A percentile compares a stretch with the other conserved stretches of the same genome.
Evolutionary conservation across 2,797 vertebrate species (phyloP).

Genomic region (Neostethus bicornis): DNA sequence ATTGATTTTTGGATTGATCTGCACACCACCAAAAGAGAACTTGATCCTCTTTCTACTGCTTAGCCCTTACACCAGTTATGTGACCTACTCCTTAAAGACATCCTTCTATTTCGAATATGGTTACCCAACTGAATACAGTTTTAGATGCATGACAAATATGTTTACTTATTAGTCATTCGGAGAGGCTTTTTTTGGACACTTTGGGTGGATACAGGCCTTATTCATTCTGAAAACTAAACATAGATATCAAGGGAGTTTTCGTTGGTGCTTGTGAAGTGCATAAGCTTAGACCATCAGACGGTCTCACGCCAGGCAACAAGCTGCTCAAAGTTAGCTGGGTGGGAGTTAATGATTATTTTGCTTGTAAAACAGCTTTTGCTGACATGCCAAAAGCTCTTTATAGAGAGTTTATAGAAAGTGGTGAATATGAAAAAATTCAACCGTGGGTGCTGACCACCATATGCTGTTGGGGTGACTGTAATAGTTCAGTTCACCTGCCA

Average conservation of each 20-base stretch:
- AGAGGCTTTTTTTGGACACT: slow-evolving; percentile 15
- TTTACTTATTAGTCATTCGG: neutral
- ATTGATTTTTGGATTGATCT: too few relatives aligned
- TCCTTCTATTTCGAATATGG: neutral
- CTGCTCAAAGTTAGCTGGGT: slow-evolving; percentile 62
- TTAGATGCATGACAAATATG: neutral
- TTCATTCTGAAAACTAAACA: slow-evolving; percentile 11
- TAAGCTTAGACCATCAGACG: slow-evolving; percentile 53
- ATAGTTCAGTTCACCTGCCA: slow-evolving; percentile 32
- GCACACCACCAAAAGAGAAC: neutral
- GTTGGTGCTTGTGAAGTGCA: slow-evolving; percentile 53
- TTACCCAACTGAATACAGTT: neutral
- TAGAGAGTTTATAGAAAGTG: slow-evolving; percentile 36
- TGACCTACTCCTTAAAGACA: neutral
- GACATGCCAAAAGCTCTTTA: slow-evolving; percentile 62
- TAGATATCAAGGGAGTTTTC: slow-evolving; percentile 34
- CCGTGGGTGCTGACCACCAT: slow-evolving; percentile 31
- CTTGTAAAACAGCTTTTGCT: slow-evolving; percentile 67
- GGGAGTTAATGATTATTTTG: slow-evolving; percentile 70
- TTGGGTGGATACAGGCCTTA: slow-evolving; percentile 4
- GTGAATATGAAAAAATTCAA: slow-evolving; percentile 28
- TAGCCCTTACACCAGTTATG: too few relatives aligned
- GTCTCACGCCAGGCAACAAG: slow-evolving; percentile 65
- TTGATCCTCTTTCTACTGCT: too few relatives aligned
- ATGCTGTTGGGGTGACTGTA: slow-evolving; percentile 7